Conservation (phyloP, 2,888 invertebrate species). For the Phyto melanocephala region DNA sequence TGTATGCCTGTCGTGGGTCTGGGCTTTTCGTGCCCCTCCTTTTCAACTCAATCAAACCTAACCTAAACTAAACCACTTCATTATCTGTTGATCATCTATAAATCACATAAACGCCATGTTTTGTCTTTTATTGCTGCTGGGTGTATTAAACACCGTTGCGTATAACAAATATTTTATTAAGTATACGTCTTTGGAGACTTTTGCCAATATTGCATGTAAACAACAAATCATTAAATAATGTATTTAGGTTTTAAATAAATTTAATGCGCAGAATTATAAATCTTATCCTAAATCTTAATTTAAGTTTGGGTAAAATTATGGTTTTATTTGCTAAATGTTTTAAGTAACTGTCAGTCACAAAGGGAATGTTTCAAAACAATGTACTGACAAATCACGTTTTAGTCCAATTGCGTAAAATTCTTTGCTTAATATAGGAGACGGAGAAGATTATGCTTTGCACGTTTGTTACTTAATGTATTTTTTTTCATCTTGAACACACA, state of each 20-base stretch:
- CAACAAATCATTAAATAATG: neutral
- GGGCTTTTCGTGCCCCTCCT: too few relatives aligned
- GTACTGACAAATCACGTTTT: slow-evolving; percentile 58
- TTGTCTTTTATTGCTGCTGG: too few relatives aligned
- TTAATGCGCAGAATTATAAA: neutral
- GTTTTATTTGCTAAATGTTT: neutral
- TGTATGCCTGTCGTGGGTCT: too few relatives aligned
- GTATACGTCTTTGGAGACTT: neutral
- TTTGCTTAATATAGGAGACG: slow-evolving; percentile 2
- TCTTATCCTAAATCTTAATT: neutral
- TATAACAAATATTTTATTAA: neutral
- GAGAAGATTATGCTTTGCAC: slow-evolving; percentile 2
- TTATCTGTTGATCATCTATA: too few relatives aligned
- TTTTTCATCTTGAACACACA: slow-evolving; percentile 1
- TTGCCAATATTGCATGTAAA: neutral
- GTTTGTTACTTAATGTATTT: slow-evolving; percentile 41
- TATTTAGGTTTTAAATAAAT: neutral
- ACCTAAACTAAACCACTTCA: too few relatives aligned
- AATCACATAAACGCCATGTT: too few relatives aligned
- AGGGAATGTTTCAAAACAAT: too few relatives aligned
- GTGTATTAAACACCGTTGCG: neutral
- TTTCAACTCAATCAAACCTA: too few relatives aligned
- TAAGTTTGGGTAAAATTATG: slow-evolving; percentile 4
- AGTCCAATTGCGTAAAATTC: slow-evolving; percentile 45
- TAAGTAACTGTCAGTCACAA: slow-evolving; percentile 6